Conservation (phyloP, 2,888 invertebrate species). For the Macaria liturata region DNA sequence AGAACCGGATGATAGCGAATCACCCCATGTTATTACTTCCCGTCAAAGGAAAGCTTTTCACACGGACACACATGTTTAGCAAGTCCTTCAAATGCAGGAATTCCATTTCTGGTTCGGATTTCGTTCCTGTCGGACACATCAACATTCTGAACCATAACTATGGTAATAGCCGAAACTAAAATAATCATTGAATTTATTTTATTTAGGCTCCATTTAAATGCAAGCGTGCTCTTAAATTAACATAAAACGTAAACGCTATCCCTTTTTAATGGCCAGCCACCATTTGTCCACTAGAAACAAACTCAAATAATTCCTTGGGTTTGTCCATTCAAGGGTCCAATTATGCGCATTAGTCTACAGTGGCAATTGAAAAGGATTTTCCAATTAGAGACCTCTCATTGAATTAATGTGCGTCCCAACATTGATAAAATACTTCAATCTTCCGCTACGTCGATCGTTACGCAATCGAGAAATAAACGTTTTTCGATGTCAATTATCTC, state of each 20-base stretch:
- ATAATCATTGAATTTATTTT: constrained; percentile 24
- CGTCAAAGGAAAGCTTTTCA: constrained; percentile 36
- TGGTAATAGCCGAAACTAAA: constrained; percentile 26
- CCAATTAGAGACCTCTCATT: constrained; percentile 62
- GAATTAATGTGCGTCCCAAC: constrained; percentile 62
- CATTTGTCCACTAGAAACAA: constrained; percentile 42
- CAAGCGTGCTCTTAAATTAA: constrained; percentile 31
- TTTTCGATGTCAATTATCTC: constrained; percentile 26
- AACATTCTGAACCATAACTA: constrained; percentile 22
- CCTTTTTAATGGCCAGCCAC: constrained; percentile 42
- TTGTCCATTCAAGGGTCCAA: constrained; percentile 64
- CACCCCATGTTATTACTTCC: constrained; percentile 54
- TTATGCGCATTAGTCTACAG: constrained; percentile 59
- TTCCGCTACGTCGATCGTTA: constrained; percentile 50
- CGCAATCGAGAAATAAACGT: constrained; percentile 35
- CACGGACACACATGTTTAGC: constrained; percentile 28
- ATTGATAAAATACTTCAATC: constrained; percentile 59
- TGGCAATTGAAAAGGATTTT: constrained; percentile 65
- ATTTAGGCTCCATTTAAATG: constrained; percentile 35
- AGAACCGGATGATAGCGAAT: constrained; percentile 55
- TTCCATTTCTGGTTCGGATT: constrained; percentile 12
- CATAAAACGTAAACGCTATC: constrained; percentile 41
- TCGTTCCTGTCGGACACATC: constrained; percentile 9
- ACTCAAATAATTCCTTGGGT: constrained; percentile 55
- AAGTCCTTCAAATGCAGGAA: constrained; percentile 10